These are phyloP conservation scores for Elephantulus edwardii DNA, from an alignment of 2,113 vertebrate species.

Conservation along the genomic window DNA sequence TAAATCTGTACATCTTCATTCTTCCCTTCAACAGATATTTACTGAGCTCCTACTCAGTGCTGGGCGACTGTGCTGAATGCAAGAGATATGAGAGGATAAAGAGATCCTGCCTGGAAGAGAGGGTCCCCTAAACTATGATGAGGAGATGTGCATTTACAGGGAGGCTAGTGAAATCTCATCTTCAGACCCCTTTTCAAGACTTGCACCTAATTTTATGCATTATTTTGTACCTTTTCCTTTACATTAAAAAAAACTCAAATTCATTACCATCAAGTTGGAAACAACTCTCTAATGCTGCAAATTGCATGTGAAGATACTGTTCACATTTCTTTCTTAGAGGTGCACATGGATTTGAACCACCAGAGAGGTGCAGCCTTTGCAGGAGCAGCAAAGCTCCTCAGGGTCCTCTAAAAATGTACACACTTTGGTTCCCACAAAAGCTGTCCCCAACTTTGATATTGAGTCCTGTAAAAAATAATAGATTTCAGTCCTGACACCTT, in stretches of 20 bases:
- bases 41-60: neutral
- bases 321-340: too few relatives aligned
- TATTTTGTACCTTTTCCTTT: conserved; percentile 5
- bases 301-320: too few relatives aligned
- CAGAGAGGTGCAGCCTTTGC: too few relatives aligned
- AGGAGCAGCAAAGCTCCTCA: too few relatives aligned
- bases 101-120: neutral
- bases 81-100: neutral
- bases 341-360: too few relatives aligned
- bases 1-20: neutral
- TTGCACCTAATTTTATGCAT: neutral
- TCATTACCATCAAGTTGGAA: too few relatives aligned
- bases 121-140: too few relatives aligned
- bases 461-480: neutral
- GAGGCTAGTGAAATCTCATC: neutral
- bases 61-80: neutral
- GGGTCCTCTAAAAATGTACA: neutral
- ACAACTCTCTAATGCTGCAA: too few relatives aligned
- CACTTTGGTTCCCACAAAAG: neutral
- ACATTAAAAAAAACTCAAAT: too few relatives aligned
- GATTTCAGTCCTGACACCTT: neutral
- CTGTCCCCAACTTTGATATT: neutral
- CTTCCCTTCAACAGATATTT: conserved; percentile 3
- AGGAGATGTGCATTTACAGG: neutral
- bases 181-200: neutral